Percentiles rank a stretch among this genome's conserved stretches.
phyloP scores from a whole-genome alignment of 2,888 invertebrate species.

The Tipula vernalis region DNA sequence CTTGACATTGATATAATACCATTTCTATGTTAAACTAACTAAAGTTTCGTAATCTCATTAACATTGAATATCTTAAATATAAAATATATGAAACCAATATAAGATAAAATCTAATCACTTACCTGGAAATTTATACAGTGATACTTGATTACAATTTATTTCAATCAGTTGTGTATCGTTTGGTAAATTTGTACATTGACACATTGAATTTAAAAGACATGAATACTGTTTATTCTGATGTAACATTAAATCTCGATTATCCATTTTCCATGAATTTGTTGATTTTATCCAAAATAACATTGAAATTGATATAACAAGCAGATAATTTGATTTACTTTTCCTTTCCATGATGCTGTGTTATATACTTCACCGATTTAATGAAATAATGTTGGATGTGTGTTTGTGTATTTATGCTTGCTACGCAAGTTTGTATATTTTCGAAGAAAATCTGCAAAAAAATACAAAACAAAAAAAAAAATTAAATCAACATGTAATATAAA shows the following conservation, averaged over 20 bases:
- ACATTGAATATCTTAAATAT: neutral
- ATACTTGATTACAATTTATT: slow-evolving; percentile 37
- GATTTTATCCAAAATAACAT: slow-evolving; percentile 30
- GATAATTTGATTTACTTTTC: slow-evolving; percentile 19
- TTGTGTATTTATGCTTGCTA: neutral
- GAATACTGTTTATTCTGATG: slow-evolving; percentile 32
- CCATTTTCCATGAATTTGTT: slow-evolving; percentile 34
- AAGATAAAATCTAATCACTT: slow-evolving; percentile 19
- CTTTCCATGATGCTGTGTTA: neutral
- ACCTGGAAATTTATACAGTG: slow-evolving; percentile 37
- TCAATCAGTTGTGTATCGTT: slow-evolving; percentile 36
- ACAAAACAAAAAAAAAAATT: neutral
- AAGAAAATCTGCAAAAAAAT: neutral
- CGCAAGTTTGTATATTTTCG: neutral
- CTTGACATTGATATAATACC: neutral
- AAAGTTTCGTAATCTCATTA: neutral
- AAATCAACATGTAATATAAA: neutral
- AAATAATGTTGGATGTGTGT: neutral
- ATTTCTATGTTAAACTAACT: neutral
- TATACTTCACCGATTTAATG: neutral
- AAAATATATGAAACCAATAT: neutral
- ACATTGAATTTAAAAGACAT: slow-evolving; percentile 36
- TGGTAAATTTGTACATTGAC: slow-evolving; percentile 35
- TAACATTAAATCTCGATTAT: slow-evolving; percentile 26
- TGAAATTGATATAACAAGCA: slow-evolving; percentile 31